Evolutionary conservation across 2,888 invertebrate genomes (phyloP).

Genomic region (Eilema griseolum): DNA sequence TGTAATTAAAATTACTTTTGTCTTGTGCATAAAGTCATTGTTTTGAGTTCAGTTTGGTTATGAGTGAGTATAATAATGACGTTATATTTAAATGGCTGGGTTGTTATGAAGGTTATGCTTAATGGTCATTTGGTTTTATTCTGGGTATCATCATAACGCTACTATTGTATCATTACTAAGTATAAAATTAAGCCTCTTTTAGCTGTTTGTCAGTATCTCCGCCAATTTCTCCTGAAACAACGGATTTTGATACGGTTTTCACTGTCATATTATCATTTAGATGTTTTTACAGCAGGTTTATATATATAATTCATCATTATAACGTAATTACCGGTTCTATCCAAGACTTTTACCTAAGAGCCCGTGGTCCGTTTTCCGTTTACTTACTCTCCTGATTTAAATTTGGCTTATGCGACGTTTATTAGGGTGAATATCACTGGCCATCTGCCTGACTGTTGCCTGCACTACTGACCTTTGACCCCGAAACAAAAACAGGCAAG

Average conservation of each 20-base stretch:
- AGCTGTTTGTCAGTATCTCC: not conserved
- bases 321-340: too few species aligned
- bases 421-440: too few species aligned
- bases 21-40: slow-evolving; percentile 12
- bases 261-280: not conserved
- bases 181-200: not conserved
- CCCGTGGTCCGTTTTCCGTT: too few species aligned
- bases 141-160: not conserved
- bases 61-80: slow-evolving; percentile 1
- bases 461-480: too few species aligned
- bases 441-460: too few species aligned
- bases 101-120: not conserved
- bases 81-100: not conserved
- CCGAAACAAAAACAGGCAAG: too few species aligned
- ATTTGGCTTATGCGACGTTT: too few species aligned
- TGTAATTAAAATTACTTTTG: slow-evolving; percentile 13
- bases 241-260: not conserved
- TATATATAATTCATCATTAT: too few species aligned
- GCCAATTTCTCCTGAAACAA: not conserved
- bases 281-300: not conserved
- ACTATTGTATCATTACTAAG: not conserved
- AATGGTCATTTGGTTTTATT: not conserved
- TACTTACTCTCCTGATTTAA: too few species aligned
- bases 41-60: slow-evolving; percentile 1
- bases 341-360: too few species aligned